Base-by-base conservation (phyloP, 2,797 vertebrate species). In the Syndactyla subalaris region DNA sequence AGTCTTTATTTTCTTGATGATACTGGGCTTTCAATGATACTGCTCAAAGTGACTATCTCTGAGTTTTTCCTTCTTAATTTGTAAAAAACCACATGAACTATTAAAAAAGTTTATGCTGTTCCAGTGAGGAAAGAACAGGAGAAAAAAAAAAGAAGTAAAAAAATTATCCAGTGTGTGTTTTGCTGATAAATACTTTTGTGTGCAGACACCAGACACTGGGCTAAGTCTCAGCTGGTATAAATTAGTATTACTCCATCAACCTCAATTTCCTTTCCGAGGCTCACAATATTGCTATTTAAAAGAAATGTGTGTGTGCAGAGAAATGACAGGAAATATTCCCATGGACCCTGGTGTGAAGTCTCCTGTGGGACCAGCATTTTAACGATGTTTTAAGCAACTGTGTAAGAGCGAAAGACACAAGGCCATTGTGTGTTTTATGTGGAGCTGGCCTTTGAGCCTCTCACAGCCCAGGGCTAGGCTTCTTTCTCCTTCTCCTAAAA, bases 171-270 rank as follows among this genome's bases (percentile, higher is more conserved):
- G 45, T 23, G 21, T 23, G 58, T 4, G 2, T 79, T 94, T 84
- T 86, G 77, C 73, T 91, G 82, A 88, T 88, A 93, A 95, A 88
- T 74, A 90, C 26, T 92, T 88, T 9, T 80, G 65, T 85, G 89
- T 65, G 71, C 77, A 85, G 71, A 67, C 86, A 92, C 34, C 74
- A 88, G 85, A 82, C 67, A 82, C 38, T 38, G 77, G 48, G 84
- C 72, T 90, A 74, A 82, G 68, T 67, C 83, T 95, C 95, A 95
- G 91, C 88, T 96, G 88, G 71, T 95, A 93, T 74, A 95, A 90
- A 95, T 93, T 92, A 92, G 89, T 49, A 74, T 90, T 95, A 94
- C 59, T 79, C 89, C 94, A 95, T 83, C 82, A 92, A 80, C 83
- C 77, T 94, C 85, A 73, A 90, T 90, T 92, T 95, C 74, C 88